Evolutionary conservation across 2,888 invertebrate species (phyloP).

Genomic region (Agapostemon virescens): DNA sequence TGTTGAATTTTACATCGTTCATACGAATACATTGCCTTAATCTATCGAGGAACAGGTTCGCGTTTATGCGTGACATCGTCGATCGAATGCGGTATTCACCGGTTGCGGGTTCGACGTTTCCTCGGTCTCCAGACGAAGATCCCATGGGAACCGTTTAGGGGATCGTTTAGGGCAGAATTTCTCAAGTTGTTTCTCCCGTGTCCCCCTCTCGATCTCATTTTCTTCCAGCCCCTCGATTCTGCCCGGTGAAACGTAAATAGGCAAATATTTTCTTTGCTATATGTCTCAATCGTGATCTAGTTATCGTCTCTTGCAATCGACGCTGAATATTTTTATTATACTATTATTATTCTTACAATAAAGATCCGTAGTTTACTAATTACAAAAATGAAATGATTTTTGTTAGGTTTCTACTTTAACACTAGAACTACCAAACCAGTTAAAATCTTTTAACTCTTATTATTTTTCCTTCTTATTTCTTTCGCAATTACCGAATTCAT

Average conservation of each 20-base stretch:
- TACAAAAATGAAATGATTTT: too few species aligned
- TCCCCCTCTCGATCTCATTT: background rate
- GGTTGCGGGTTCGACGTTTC: background rate
- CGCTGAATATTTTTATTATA: too few species aligned
- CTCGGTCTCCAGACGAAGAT: background rate
- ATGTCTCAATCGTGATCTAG: too few species aligned
- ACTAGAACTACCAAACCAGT: too few species aligned
- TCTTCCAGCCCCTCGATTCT: background rate
- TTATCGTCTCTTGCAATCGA: too few species aligned
- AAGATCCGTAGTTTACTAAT: too few species aligned
- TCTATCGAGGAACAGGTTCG: background rate
- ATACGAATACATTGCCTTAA: background rate
- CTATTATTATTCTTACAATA: too few species aligned
- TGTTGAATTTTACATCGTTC: background rate
- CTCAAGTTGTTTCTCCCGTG: background rate
- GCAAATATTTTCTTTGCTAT: background rate
- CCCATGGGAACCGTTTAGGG: background rate
- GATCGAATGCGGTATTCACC: background rate
- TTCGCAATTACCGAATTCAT: too few species aligned
- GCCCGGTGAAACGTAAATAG: background rate
- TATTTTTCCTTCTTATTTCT: too few species aligned
- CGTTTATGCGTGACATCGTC: background rate
- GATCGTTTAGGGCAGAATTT: background rate
- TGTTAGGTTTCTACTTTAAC: too few species aligned
- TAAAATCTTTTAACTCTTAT: too few species aligned